A percentile compares a stretch with the other conserved stretches of the same genome.
These are phyloP conservation scores for Macrosiphum euphorbiae DNA, from an alignment of 2,888 invertebrate genomes.

Conservation along the genomic window DNA sequence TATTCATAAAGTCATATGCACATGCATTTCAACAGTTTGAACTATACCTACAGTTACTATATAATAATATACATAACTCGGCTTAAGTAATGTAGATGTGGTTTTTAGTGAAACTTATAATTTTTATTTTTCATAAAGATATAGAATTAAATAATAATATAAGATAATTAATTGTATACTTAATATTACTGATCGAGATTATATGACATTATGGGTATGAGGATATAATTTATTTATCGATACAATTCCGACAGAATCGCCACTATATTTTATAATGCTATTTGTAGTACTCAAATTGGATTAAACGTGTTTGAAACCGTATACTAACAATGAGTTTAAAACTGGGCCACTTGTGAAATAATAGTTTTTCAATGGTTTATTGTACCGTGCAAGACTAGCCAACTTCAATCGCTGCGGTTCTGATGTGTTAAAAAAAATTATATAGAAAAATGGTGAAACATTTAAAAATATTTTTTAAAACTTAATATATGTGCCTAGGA, in stretches of 20 bases:
- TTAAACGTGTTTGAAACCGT: constrained; percentile 47
- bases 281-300: constrained; percentile 42
- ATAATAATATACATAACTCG: not conserved
- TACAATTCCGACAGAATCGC: not conserved
- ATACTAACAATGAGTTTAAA: constrained; percentile 15
- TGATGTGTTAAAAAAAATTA: not conserved
- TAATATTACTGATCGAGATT: not conserved
- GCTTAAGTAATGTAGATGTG: not conserved
- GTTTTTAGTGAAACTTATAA: not conserved
- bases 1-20: not conserved
- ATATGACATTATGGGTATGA: not conserved
- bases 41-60: not conserved
- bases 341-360: constrained; percentile 20
- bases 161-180: not conserved
- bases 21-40: not conserved
- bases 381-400: not conserved
- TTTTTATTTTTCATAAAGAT: not conserved
- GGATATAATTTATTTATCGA: constrained; percentile 8
- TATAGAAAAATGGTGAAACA: not conserved
- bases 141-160: not conserved
- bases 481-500: not conserved
- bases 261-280: not conserved
- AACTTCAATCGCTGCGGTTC: not conserved
- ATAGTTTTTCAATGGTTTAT: constrained; percentile 1
- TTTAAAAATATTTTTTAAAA: not conserved